Base-by-base conservation (phyloP, 1,140 invertebrate genomes). In the Cydia strobilella region DNA sequence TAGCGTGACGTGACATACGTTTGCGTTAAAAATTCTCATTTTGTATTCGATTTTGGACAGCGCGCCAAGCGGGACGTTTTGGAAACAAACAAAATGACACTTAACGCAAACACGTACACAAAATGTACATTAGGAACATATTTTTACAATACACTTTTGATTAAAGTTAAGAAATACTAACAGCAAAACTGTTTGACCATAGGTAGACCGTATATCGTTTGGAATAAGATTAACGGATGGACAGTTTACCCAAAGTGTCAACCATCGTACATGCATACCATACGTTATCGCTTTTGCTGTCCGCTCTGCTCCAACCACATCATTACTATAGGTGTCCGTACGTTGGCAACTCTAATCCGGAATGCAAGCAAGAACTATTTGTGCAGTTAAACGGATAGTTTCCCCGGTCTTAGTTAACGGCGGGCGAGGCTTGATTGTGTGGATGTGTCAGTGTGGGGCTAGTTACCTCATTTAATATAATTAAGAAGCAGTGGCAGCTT, bases 381-480 rank as follows among this genome's bases (percentile, higher is more conserved):
- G 65, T 69, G 65, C 65, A 69, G 65, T 69, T 69, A 69, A 69
- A 69, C 31, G 65, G 65, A 69, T 69, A 69, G 65, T 69, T 66
- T 35, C 65, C 10, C 35, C n/a, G 65, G 65, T 69, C 65, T 69
- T 69, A 69, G 31, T 39, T 39, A 39, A 69, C 65, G 27, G 65
- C 27, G 48, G 5, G 45, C n/a, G 0, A n/a, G 27, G n/a, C 27
- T 69, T 69, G n/a, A 69, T 18, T 35, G 27, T 35, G 65, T 23
- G 27, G 13, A 31, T 23, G 27, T 69, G 31, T 69, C n/a, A 69
- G 15, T 69, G 15, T 31, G 15, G 31, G 18, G 25, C n/a, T 18
- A 18, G 27, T 69, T 69, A 69, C 27, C 35, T 31, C 23, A 1
- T 59, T 59, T 59, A 1, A 15, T 12, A 6, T 51, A 51, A 20